phyloP scores from a whole-genome alignment of 2,888 invertebrate genomes.

The Mactromeris polynyma region DNA sequence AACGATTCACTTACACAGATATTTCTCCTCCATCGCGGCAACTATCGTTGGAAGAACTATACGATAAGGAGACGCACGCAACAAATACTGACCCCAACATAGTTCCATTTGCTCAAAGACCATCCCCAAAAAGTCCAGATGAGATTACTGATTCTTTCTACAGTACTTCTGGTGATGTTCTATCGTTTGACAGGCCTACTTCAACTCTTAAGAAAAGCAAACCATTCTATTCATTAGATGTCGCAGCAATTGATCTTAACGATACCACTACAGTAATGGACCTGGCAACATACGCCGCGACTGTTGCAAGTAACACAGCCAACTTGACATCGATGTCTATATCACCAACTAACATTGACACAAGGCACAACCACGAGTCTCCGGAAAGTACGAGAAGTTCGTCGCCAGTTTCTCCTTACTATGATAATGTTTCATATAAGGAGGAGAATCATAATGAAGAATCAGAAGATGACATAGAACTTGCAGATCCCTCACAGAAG shows the following conservation, averaged over 20 bases:
- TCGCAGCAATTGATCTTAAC: constrained; percentile 63
- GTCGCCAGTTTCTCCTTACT: constrained; percentile 83
- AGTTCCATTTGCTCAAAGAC: constrained; percentile 73
- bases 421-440: constrained; percentile 78
- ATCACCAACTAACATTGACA: constrained; percentile 83
- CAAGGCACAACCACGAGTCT: constrained; percentile 76
- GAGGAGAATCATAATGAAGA: constrained; percentile 72
- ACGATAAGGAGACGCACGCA: constrained; percentile 60
- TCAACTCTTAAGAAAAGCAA: constrained; percentile 69
- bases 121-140: constrained; percentile 80
- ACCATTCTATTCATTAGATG: constrained; percentile 68
- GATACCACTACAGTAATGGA: constrained; percentile 82
- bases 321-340: constrained; percentile 86
- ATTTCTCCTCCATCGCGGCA: constrained; percentile 81
- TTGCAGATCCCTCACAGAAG: constrained; percentile 85
- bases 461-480: constrained; percentile 79
- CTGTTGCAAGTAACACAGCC: constrained; percentile 86
- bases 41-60: constrained; percentile 76
- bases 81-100: constrained; percentile 54
- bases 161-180: constrained; percentile 73
- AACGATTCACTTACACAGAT: constrained; percentile 83
- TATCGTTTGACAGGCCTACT: constrained; percentile 75
- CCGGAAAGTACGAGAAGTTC: constrained; percentile 76
- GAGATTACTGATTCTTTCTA: constrained; percentile 74
- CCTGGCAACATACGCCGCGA: constrained; percentile 86